Evolutionary conservation across 1,140 invertebrate genomes (phyloP), one percentile per base, ranked within the genome.

Genomic region (Kradibia gibbosae): DNA sequence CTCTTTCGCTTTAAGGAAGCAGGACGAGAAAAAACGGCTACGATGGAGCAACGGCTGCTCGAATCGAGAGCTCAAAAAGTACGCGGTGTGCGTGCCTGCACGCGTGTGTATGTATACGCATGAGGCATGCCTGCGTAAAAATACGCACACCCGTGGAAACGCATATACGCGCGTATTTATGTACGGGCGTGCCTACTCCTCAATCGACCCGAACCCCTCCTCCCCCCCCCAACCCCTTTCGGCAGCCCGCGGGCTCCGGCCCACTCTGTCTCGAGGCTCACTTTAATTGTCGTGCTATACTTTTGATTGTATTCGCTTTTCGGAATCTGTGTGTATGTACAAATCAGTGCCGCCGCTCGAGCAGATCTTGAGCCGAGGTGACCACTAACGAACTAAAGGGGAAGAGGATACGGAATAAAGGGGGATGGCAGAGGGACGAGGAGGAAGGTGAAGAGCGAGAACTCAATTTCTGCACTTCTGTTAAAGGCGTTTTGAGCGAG

Each of bases 381-480:
- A 72, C 70, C 42, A 13, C 42, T 57, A 75, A 75, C n/a, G 34
- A 75, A 57, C 28, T 22, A 4, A 60, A 42, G 34, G 53, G 53
- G n/a, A 42, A 50, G 45, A 45, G 67, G 7, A 20, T 5, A 45
- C 42, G 36, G 22, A 34, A 15, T 17, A 34, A 28, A 25, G n/a
- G 55, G 10, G 28, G 13, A 31, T 1, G 11, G 60, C 3, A 39
- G 17, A 10, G 28, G 36, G 25, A 25, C 31, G 5, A 31, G n/a
- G 34, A n/a, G n/a, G 20, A 42, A n/a, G 22, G 20, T 7, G 34
- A 5, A 1, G 13, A 75, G 53, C 1, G 73, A 75, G 48, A 74
- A 74, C 31, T 75, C 73, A 75, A 75, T 75, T 75, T 60, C 73
- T 60, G 5, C 50, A 53, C 73, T 75, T 57, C 22, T 42, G 45